Conservation (phyloP, 2,113 vertebrate genomes). For the Vulpes ferrilata region DNA sequence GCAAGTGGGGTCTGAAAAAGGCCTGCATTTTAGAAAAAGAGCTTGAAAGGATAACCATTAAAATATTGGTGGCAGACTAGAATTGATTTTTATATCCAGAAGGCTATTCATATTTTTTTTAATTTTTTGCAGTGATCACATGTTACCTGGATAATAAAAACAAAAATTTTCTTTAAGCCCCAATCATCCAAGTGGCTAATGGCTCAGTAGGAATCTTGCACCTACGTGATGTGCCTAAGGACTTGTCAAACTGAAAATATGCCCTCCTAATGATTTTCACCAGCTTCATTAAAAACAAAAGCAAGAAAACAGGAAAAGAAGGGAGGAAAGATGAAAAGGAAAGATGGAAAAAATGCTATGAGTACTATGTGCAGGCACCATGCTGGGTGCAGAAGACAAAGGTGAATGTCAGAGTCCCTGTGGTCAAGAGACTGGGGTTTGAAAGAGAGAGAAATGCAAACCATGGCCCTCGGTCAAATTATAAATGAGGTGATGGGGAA, state of each 20-base stretch:
- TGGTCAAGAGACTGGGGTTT: background rate
- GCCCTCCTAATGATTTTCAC: background rate
- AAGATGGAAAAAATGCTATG: background rate
- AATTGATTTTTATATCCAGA: background rate
- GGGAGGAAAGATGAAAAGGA: background rate
- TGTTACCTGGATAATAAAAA: background rate
- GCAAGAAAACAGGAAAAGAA: background rate
- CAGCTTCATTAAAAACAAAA: constrained; percentile 12
- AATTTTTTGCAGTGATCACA: background rate
- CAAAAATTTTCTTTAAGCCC: background rate
- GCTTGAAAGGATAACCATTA: background rate
- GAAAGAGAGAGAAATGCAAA: background rate
- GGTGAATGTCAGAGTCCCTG: background rate
- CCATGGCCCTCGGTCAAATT: fast-evolving
- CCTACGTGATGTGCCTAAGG: background rate
- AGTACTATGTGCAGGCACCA: fast-evolving
- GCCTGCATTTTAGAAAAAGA: background rate
- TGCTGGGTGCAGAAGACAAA: background rate
- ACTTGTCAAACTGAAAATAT: background rate
- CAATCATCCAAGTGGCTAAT: background rate
- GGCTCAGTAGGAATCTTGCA: background rate
- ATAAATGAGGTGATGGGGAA: background rate
- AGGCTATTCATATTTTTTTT: background rate
- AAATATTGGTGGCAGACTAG: background rate
- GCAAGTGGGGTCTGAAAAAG: background rate